Evolutionary conservation across 2,113 vertebrate genomes (phyloP).

Genomic region (Nibea coibor): DNA sequence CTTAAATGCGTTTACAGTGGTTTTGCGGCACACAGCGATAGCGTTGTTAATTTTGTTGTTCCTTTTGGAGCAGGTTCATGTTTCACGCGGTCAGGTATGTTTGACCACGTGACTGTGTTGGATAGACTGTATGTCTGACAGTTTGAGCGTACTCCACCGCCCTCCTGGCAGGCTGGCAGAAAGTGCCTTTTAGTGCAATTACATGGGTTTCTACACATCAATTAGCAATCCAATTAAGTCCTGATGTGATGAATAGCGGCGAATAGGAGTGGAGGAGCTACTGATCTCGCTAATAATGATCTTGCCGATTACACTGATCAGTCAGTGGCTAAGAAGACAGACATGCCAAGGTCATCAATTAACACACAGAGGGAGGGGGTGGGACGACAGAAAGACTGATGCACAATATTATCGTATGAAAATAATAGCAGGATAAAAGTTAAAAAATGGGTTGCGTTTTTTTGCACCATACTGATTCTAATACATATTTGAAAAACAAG

Average conservation of each 20-base stretch:
- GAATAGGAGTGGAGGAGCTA: conserved; percentile 72
- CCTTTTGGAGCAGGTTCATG: neutral
- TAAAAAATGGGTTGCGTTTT: conserved; percentile 22
- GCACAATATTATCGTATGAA: conserved; percentile 16
- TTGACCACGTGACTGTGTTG: conserved; percentile 34
- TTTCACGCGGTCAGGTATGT: conserved; percentile 11
- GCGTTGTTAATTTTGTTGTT: neutral
- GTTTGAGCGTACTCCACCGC: conserved; percentile 39
- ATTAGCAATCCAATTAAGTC: conserved; percentile 85
- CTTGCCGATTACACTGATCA: conserved; percentile 78
- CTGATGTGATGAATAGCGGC: conserved; percentile 83
- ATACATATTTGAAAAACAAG: conserved; percentile 7
- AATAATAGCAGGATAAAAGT: conserved; percentile 10
- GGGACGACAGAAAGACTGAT: conserved; percentile 4
- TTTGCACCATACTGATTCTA: neutral
- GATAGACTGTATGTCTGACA: conserved; percentile 55
- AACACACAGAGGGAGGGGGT: conserved; percentile 9
- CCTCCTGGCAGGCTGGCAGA: conserved; percentile 57
- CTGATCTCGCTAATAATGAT: conserved; percentile 82
- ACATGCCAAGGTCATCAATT: conserved; percentile 77
- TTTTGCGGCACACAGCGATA: neutral
- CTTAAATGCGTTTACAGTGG: neutral
- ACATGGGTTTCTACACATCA: conserved; percentile 85
- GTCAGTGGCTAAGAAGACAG: conserved; percentile 72
- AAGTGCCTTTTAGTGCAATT: conserved; percentile 83